Evolutionary conservation across 2,888 invertebrate genomes (phyloP), one percentile per base, ranked within the genome.

Genomic region (Lasioglossum leucozonium): DNA sequence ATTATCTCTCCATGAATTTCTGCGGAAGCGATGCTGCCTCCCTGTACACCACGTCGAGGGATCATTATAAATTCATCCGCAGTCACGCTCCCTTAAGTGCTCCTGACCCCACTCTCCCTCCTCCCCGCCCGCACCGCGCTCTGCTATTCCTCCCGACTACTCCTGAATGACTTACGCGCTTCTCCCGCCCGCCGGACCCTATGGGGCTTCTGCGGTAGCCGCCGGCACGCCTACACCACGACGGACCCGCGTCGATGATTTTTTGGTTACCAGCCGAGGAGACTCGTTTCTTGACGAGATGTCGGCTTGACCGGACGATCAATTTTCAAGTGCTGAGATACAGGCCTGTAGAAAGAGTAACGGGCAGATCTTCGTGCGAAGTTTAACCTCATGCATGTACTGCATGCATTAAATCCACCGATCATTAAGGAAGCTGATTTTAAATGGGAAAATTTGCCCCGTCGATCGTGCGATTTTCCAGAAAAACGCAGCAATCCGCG

Each of bases 1-100:
- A 73, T 82, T 58, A 77, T 82, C 82, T 79, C 79, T 72, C 79
- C 79, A 67, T 73, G 82, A 80, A 82, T 81, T 85, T 85, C 85
- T 81, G 76, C 78, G 85, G 80, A 85, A 82, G 85, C 82, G 71
- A 77, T 85, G 85, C 72, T 34, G 81, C 87, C 78, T 77, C n/a
- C n/a, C 81, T 75, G 34, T 34, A 34, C 34, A 75, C 77, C 82
- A 74, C 58, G 80, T 79, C 82, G 13, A 37, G 37, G 40, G 82
- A 77, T 86, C 80, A 88, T 88, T 88, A 87, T 88, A 86, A 88
- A 88, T 88, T 87, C 86, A 87, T 87, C 88, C 79, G 44, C 84
- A 78, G 83, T 85, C 81, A 78, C 80, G 83, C 77, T 84, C 62
- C 80, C 75, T 76, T 82, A 80, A 87, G 82, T 79, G 81, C 81